Percentiles rank a stretch among this genome's conserved stretches.
These are phyloP conservation scores for Miichthys miiuy DNA, from an alignment of 2,797 vertebrate genomes.

Conservation along the genomic window DNA sequence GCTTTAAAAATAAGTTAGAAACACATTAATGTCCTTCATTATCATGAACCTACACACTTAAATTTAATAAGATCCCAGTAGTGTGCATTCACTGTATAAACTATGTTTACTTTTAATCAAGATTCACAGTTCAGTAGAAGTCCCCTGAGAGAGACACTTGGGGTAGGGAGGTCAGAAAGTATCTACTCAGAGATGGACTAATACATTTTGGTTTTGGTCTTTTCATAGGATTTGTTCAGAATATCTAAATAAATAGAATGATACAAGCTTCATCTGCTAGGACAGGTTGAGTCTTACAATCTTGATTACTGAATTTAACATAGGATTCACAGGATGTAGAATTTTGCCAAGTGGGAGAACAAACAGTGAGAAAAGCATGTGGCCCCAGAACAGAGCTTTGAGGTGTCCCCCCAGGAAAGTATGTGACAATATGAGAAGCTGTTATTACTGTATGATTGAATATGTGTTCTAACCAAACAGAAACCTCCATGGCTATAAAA, in stretches of 20 bases:
- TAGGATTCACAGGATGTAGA: neutral
- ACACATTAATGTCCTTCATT: no score
- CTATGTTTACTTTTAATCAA: no score
- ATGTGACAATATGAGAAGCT: neutral
- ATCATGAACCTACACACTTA: no score
- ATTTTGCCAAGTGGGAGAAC: neutral
- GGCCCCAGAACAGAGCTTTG: neutral
- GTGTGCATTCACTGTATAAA: no score
- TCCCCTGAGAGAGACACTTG: no score
- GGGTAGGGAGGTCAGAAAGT: no score
- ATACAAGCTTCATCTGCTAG: neutral
- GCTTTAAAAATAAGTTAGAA: neutral
- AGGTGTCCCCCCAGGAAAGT: neutral
- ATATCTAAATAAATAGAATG: neutral
- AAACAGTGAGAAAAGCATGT: neutral
- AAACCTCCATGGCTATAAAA: neutral
- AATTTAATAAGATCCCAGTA: no score
- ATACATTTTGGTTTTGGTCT: no score
- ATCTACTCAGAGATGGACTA: no score
- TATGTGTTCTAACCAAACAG: neutral
- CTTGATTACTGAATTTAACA: neutral
- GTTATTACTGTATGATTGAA: neutral
- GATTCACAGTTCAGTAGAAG: no score
- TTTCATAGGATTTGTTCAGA: no score
- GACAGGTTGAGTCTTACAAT: neutral